Evolutionary conservation across 1,140 invertebrate genomes (phyloP).

Genomic region (Formica selysi): DNA sequence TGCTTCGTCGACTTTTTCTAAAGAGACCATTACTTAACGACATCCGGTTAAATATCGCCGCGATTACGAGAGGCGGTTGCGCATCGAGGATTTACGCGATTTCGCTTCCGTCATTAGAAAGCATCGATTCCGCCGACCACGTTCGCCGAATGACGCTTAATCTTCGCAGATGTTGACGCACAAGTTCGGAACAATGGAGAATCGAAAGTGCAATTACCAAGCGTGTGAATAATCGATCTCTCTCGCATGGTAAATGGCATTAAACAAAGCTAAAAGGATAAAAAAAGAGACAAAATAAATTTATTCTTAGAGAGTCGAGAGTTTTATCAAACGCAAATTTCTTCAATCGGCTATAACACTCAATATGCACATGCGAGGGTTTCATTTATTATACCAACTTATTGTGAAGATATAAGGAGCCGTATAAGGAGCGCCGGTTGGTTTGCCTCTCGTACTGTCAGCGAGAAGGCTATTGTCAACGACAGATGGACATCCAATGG

Average conservation of each 20-base stretch:
- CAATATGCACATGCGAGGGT: slow-evolving; percentile 67
- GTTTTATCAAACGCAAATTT: slow-evolving; percentile 36
- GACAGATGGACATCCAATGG: slow-evolving; percentile 83
- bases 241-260: background rate
- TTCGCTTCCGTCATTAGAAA: slow-evolving; percentile 62
- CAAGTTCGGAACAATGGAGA: slow-evolving; percentile 35
- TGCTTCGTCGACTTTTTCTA: slow-evolving; percentile 71
- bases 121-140: slow-evolving; percentile 38
- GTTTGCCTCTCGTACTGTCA: slow-evolving; percentile 79
- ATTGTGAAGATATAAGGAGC: slow-evolving; percentile 39
- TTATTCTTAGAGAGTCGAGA: slow-evolving; percentile 14
- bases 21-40: slow-evolving; percentile 67
- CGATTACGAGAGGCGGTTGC: slow-evolving; percentile 57
- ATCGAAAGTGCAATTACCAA: slow-evolving; percentile 42
- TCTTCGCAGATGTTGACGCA: slow-evolving; percentile 35
- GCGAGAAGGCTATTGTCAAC: slow-evolving; percentile 82
- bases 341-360: slow-evolving; percentile 48
- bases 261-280: background rate
- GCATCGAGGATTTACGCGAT: slow-evolving; percentile 29
- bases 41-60: slow-evolving; percentile 73
- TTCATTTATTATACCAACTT: slow-evolving; percentile 73
- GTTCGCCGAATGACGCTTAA: slow-evolving; percentile 42
- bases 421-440: slow-evolving; percentile 74
- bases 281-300: background rate
- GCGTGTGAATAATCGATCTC: background rate